Base-by-base conservation (phyloP, 2,888 invertebrate species). In the Uropetala carovei region DNA sequence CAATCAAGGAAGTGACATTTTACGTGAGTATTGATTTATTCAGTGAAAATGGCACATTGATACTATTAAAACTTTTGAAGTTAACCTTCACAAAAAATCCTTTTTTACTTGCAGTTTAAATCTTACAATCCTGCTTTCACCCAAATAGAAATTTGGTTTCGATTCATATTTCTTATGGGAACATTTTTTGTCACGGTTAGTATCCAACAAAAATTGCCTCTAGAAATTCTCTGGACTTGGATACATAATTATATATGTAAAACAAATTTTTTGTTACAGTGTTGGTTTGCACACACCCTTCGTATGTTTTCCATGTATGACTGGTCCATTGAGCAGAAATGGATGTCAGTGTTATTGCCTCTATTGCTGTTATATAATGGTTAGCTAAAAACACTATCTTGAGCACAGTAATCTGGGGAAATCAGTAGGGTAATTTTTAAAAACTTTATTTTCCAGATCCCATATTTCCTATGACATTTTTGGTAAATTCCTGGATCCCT, bases 241-340 rank as follows among this genome's bases (percentile, higher is more conserved):
- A 43, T 43, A 43, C 43, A 43, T 43, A 1, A 43, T 43, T 43
- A 43, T 43, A 1, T 43, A 43, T 43, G 1, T 3, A 43, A 43
- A 43, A 43, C 43, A 68, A 30, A 30, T 64, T 0, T 92, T 93
- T 94, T 93, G 91, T 96, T 96, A 93, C 95, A 99, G 99, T 98
- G 98, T 94, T 98, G 98, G 98, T 99, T 98, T 95, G 98, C 98
- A 68, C 98, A 98, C 95, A 97, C 97, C 0, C 95, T 99, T 93
- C 96, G 98, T 93, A 98, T 97, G 94, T 99, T 98, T 95, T 97
- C 98, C 0, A 96, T 98, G 83, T 96, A 97, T 94, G 99, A 99
- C 95, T 99, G 99, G 99, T 98, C 99, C 0, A 98, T 99, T 94
- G 99, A 99, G 95, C 99, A 99, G 95, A 98, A 98, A 95, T 99